Evolutionary conservation across 2,888 invertebrate species (phyloP).

Genomic region (Thalpophila matura): DNA sequence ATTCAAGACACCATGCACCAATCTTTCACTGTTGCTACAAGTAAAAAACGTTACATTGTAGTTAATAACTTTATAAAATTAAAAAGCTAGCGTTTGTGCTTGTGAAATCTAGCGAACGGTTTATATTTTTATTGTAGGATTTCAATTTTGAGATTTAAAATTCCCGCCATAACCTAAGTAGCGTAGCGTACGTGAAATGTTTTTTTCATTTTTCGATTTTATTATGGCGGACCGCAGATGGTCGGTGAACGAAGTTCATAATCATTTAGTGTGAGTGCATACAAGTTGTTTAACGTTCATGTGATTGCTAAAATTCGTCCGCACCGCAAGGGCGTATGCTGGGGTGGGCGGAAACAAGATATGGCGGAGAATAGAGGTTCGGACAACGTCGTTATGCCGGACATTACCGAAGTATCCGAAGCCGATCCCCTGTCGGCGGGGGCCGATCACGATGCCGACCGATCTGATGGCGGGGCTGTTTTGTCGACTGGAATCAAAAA

Average conservation of each 20-base stretch:
- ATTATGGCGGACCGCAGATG: conserved; percentile 83
- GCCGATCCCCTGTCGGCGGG: conserved; percentile 91
- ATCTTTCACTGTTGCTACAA: background rate
- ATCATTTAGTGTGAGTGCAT: conserved; percentile 59
- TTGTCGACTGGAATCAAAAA: conserved; percentile 77
- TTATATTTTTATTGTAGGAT: background rate
- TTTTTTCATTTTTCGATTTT: conserved; percentile 75
- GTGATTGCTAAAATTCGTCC: conserved; percentile 69
- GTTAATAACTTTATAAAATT: background rate
- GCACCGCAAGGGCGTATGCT: conserved; percentile 69
- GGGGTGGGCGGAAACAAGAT: conserved; percentile 77
- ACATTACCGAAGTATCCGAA: conserved; percentile 92
- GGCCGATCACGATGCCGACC: conserved; percentile 91
- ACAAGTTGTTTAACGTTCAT: conserved; percentile 59
- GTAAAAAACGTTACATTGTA: background rate
- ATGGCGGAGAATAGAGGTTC: conserved; percentile 88
- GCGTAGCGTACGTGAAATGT: conserved; percentile 69
- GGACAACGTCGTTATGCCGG: conserved; percentile 93
- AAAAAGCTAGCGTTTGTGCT: background rate
- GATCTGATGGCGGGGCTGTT: conserved; percentile 85
- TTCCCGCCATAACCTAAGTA: conserved; percentile 76
- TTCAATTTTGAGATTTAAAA: conserved; percentile 67
- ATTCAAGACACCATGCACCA: no score
- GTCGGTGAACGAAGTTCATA: conserved; percentile 68
- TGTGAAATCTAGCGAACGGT: no score